Conservation (phyloP, 2,113 vertebrate species). For the Ciconia boyciana region DNA sequence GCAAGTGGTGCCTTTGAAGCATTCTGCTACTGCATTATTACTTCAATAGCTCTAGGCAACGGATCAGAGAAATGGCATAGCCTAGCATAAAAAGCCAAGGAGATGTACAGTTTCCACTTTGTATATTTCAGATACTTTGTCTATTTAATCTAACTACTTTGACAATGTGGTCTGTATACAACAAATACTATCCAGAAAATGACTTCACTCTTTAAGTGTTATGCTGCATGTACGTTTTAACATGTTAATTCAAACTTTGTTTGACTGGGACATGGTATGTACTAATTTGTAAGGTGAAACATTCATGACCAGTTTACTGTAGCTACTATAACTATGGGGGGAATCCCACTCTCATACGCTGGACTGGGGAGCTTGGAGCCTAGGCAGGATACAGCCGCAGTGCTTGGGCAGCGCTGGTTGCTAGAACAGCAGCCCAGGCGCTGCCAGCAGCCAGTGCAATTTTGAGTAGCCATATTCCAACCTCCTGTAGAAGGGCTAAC, state of each 20-base stretch:
- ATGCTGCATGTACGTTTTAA: neutral
- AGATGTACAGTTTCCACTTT: neutral
- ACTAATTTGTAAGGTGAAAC: neutral
- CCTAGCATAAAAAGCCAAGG: neutral
- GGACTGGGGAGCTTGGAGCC: too few relatives aligned
- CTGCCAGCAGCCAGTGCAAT: accelerated
- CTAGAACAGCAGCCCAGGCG: neutral
- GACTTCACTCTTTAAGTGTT: neutral
- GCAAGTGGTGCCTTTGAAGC: neutral
- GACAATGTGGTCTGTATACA: neutral
- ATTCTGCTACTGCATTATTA: neutral
- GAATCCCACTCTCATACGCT: accelerated
- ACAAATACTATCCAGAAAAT: neutral
- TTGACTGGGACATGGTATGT: neutral
- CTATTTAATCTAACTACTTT: neutral
- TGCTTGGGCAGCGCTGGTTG: accelerated
- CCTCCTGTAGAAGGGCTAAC: neutral
- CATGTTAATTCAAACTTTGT: neutral
- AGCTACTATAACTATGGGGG: neutral
- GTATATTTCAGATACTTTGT: neutral
- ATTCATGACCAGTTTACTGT: neutral
- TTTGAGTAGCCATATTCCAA: neutral
- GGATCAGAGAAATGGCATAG: neutral
- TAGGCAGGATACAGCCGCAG: accelerated
- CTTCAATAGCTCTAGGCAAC: neutral